phyloP scores from a whole-genome alignment of 1,140 invertebrate genomes.

The Drepana arcuata region DNA sequence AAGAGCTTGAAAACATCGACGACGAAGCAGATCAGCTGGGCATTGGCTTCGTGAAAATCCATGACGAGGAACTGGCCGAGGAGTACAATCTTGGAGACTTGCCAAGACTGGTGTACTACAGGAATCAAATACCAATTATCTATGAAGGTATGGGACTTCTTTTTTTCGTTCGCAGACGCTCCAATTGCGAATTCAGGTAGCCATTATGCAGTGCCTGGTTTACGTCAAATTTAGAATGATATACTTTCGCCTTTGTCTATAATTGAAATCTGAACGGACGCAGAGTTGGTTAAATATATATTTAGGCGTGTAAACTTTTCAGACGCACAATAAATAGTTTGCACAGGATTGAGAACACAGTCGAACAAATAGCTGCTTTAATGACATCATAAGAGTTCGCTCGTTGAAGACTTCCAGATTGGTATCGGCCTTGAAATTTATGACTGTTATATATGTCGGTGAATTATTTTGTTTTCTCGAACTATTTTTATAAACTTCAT shows the following conservation, averaged over 20 bases:
- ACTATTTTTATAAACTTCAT: too few relatives aligned
- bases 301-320: too few relatives aligned
- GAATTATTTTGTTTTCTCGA: too few relatives aligned
- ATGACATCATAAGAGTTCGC: too few relatives aligned
- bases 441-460: too few relatives aligned
- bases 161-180: conserved; percentile 32
- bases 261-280: conserved; percentile 3
- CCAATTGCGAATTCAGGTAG: conserved; percentile 22
- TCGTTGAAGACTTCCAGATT: too few relatives aligned
- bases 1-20: conserved; percentile 95
- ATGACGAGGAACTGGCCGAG: conserved; percentile 91
- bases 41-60: conserved; percentile 95
- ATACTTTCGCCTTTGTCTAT: conserved; percentile 8
- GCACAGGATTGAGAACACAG: too few relatives aligned
- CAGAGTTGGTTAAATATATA: conserved; percentile 1
- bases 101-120: conserved; percentile 93
- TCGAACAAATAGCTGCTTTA: too few relatives aligned
- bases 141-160: conserved; percentile 85
- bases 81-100: conserved; percentile 92
- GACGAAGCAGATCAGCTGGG: conserved; percentile 96
- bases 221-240: conserved; percentile 11
- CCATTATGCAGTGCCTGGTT: conserved; percentile 12
- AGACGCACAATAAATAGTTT: too few relatives aligned
- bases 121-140: conserved; percentile 94
- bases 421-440: too few relatives aligned